phyloP scores from a whole-genome alignment of 1,140 invertebrate species.

The Bactericera cockerelli region DNA sequence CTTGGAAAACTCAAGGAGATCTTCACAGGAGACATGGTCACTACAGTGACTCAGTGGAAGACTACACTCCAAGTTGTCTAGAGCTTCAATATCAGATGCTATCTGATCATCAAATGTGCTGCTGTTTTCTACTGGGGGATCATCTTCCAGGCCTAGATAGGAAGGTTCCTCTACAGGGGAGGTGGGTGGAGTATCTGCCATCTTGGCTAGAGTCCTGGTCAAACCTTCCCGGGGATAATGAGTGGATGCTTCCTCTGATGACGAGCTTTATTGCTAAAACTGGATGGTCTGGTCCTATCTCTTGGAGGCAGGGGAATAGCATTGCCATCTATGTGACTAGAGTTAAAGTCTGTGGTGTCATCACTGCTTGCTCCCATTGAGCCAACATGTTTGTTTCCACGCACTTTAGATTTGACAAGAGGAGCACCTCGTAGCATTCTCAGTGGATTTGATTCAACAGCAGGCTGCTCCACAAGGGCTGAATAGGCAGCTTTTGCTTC shows the following conservation, averaged over 20 bases:
- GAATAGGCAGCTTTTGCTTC: constrained; percentile 82
- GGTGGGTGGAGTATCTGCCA: constrained; percentile 9
- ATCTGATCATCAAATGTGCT: constrained; percentile 39
- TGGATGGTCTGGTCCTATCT: constrained; percentile 51
- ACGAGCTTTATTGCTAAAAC: constrained; percentile 45
- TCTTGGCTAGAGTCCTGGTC: constrained; percentile 39
- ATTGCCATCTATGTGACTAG: constrained; percentile 36
- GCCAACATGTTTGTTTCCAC: constrained; percentile 36
- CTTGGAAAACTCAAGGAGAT: constrained; percentile 69
- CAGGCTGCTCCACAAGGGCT: constrained; percentile 61
- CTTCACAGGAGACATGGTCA: constrained; percentile 82
- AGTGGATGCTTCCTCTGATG: constrained; percentile 77
- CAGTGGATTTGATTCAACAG: constrained; percentile 40
- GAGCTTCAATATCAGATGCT: constrained; percentile 43
- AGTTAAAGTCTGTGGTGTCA: background rate
- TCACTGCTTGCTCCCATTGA: background rate
- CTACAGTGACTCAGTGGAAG: constrained; percentile 12
- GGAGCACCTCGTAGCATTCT: constrained; percentile 49
- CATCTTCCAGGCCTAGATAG: constrained; percentile 20
- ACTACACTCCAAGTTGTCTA: constrained; percentile 35
- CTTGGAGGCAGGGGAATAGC: constrained; percentile 68
- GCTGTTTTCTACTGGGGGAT: constrained; percentile 11
- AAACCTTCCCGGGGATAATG: constrained; percentile 53
- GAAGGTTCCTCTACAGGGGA: constrained; percentile 17
- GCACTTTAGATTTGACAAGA: constrained; percentile 39